These are phyloP conservation scores for Galago senegalensis DNA, from an alignment of 2,797 vertebrate genomes.

Conservation along the genomic window DNA sequence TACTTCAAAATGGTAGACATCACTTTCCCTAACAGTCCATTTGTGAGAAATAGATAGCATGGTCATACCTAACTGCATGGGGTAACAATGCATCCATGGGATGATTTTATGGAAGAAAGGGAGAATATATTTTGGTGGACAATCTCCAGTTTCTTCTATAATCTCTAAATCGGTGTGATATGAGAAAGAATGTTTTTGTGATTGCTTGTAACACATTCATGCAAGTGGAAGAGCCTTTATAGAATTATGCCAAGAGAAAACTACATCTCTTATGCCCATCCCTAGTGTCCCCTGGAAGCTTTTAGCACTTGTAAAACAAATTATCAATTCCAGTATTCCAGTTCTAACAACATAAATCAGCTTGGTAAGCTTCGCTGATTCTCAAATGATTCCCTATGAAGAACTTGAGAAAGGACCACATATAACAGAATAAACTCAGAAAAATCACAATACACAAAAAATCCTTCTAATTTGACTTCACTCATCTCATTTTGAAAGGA, in stretches of 20 bases:
- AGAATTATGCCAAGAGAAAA: slow-evolving; percentile 51
- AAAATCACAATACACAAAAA: slow-evolving; percentile 16
- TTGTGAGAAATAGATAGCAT: background rate
- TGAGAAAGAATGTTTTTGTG: slow-evolving; percentile 57
- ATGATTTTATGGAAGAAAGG: background rate
- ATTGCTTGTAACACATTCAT: slow-evolving; percentile 55
- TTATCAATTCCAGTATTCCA: slow-evolving; percentile 49
- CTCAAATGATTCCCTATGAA: slow-evolving; percentile 65
- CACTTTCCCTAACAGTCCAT: background rate
- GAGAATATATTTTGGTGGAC: background rate
- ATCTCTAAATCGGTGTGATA: slow-evolving; percentile 67
- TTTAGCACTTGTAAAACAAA: slow-evolving; percentile 68
- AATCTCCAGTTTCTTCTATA: slow-evolving; percentile 29
- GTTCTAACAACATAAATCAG: slow-evolving; percentile 47
- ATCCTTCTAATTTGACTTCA: background rate
- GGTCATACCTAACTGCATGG: background rate
- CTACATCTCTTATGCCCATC: background rate
- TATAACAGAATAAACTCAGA: slow-evolving; percentile 48
- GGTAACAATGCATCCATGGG: background rate
- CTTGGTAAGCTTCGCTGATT: slow-evolving; percentile 80
- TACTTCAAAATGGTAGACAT: background rate
- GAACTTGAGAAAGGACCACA: slow-evolving; percentile 46
- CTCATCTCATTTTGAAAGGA: slow-evolving; percentile 15
- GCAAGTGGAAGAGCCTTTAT: slow-evolving; percentile 62
- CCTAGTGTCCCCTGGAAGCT: slow-evolving; percentile 43